Base-by-base conservation (phyloP, 2,113 vertebrate genomes). In the Prolemur simus region DNA sequence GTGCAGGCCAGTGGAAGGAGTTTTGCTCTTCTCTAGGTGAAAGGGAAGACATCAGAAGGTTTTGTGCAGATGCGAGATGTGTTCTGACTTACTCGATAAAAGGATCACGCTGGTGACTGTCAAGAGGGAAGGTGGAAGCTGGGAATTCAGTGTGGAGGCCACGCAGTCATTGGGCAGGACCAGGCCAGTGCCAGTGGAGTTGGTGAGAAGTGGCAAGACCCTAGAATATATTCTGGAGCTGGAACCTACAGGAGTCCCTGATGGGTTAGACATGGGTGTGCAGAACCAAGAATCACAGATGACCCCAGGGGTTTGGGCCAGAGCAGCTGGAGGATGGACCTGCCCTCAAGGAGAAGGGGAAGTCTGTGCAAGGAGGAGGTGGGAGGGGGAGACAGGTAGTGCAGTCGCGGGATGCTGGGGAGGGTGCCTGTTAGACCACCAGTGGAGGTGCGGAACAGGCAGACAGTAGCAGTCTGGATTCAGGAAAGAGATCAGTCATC, bases 251-350 rank as follows among this genome's bases (percentile, higher is more conserved):
- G 58, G 27, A 21, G 15, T 27, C 12, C 17, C 2, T 34, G 12
- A 5, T 5, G 15, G 39, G 8, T 29, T 63, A 12, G 32, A 12
- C 0, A 1, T 60, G 13, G 5, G 23, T 49, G 13, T 37, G 42
- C 3, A 0, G 37, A 77, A 73, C 21, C 7, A 66, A 7, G 20
- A 52, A 1, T 13, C 4, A 2, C 2, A 0, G 27, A 0, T 49
- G 21, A 23, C 13, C 9, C 15, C 0, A 6, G 11, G 20, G 49
- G 37, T 64, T 91, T 49, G 20, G 29, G 29, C 17, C 32, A 11
- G n/a, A 89, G 29, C 4, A 34, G 17, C 27, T 20, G 12, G 34
- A 91, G 27, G 56, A 45, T 4, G 1, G 9, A 23, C 29, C 74
- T 83, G 54, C 25, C n/a, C 27, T 60, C 20, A 29, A 4, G 54